phyloP scores from a whole-genome alignment of 1,140 invertebrate genomes.

The Microvelia longipes region DNA sequence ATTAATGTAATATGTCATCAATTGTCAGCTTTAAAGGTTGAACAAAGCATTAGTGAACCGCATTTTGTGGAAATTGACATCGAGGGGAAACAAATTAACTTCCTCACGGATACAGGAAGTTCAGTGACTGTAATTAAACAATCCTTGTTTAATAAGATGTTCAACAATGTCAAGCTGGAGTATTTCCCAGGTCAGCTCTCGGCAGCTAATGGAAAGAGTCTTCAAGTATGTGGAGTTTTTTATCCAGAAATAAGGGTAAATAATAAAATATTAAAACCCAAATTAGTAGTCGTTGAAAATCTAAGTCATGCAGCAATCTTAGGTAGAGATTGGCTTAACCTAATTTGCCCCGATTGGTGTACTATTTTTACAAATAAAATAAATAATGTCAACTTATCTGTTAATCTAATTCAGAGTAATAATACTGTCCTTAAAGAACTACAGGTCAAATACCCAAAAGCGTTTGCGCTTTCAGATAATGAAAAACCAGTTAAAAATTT shows the following conservation, averaged over 20 bases:
- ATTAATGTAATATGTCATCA: background rate
- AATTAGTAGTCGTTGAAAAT: background rate
- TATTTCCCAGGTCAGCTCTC: background rate
- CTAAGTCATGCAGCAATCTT: background rate
- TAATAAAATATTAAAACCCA: background rate
- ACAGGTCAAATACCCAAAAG: background rate
- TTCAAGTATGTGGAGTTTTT: background rate
- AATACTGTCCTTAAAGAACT: background rate
- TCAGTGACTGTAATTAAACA: background rate
- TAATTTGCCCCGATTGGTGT: background rate
- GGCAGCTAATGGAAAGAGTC: background rate
- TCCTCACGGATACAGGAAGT: background rate
- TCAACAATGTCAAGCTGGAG: background rate
- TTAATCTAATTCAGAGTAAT: background rate
- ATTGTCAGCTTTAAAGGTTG: background rate
- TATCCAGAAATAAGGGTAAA: no score
- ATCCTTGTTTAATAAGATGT: background rate
- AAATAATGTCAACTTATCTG: background rate
- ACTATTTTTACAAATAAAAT: background rate
- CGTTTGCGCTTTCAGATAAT: conserved; percentile 1
- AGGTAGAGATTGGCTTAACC: background rate
- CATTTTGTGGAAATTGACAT: background rate
- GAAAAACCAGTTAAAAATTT: background rate
- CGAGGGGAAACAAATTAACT: background rate
- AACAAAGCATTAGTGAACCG: background rate